Evolutionary conservation across 2,888 invertebrate species (phyloP).

Genomic region (Esperia sulphurella): DNA sequence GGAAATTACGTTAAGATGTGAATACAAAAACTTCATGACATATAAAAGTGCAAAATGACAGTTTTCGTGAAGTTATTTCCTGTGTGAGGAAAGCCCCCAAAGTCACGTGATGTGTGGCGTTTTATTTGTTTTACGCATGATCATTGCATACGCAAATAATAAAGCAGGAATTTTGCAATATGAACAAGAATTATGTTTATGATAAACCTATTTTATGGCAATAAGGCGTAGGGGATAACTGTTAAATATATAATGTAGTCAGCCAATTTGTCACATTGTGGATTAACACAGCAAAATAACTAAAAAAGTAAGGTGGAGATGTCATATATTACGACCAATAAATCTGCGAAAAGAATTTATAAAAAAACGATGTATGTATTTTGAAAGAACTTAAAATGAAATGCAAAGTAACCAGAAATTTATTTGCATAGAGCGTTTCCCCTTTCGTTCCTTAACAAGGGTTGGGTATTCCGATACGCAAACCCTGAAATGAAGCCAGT

Average conservation of each 20-base stretch:
- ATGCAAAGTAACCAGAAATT: background rate
- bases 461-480: background rate
- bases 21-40: background rate
- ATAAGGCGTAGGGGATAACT: background rate
- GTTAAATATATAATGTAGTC: background rate
- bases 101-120: constrained; percentile 24
- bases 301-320: no score
- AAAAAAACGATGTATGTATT: no score
- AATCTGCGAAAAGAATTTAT: no score
- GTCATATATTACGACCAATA: no score
- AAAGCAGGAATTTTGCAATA: constrained; percentile 39
- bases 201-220: constrained; percentile 13
- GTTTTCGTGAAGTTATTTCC: constrained; percentile 22
- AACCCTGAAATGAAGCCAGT: background rate
- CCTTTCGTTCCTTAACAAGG: background rate
- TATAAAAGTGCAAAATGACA: constrained; percentile 5
- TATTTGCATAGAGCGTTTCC: constrained; percentile 3
- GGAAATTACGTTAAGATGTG: constrained; percentile 1
- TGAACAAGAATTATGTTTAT: constrained; percentile 21
- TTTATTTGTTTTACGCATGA: constrained; percentile 50
- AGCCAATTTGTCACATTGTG: no score
- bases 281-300: no score
- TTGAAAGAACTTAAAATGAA: no score
- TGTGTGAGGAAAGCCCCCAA: constrained; percentile 22
- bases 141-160: constrained; percentile 39